A percentile compares a stretch with the other conserved stretches of the same genome.
Conservation (phyloP, 2,113 vertebrate species). For the Hippopotamus amphibius region DNA sequence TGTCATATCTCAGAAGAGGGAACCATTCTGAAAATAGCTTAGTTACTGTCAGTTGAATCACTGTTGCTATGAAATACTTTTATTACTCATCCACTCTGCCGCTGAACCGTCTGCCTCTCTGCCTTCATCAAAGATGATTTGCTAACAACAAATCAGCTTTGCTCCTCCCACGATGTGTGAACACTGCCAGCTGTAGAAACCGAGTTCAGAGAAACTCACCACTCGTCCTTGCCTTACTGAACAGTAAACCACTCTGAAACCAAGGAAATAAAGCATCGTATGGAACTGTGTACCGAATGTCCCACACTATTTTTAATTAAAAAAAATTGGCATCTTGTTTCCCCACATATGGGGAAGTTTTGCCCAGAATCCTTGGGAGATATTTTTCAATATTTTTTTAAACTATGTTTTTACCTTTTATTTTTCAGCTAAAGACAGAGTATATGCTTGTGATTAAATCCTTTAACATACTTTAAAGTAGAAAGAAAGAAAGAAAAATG, state of each 20-base stretch:
- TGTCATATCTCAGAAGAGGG: background rate
- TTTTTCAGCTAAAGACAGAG: conserved; percentile 19
- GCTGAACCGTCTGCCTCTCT: background rate
- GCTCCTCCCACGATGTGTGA: background rate
- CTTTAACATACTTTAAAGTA: background rate
- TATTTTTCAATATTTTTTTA: conserved; percentile 35
- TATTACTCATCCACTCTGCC: background rate
- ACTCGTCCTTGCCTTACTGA: background rate
- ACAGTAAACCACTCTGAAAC: background rate
- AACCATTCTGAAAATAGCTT: background rate
- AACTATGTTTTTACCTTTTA: background rate
- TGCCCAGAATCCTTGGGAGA: background rate
- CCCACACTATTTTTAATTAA: background rate
- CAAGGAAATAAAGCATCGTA: background rate
- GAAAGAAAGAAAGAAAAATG: conserved; percentile 34
- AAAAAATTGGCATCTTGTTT: background rate
- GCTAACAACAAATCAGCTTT: background rate
- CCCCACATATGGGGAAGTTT: conserved; percentile 19
- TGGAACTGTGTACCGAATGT: background rate
- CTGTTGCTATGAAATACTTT: background rate
- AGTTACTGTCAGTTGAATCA: background rate
- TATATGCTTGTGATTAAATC: background rate
- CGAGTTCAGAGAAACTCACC: background rate
- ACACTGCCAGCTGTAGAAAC: background rate
- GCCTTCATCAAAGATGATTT: background rate